These are phyloP conservation scores for Penaeus japonicus DNA, from an alignment of 1,140 invertebrate species.

Conservation along the genomic window DNA sequence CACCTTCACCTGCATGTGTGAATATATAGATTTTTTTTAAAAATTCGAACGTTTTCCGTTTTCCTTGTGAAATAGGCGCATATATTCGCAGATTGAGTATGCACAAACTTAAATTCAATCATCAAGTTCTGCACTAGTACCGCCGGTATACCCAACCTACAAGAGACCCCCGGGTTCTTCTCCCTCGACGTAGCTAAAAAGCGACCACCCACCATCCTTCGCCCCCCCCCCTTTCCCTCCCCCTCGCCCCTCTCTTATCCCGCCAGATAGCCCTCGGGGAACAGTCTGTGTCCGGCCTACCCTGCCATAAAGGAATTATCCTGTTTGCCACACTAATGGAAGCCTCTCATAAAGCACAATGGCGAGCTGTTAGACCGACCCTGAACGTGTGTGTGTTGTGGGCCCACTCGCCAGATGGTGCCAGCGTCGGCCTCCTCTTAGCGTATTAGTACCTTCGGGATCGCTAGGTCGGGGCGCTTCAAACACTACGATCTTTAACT, in stretches of 20 bases:
- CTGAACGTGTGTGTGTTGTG: background rate
- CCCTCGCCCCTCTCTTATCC: background rate
- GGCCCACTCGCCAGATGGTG: background rate
- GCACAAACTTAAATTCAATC: too few relatives aligned
- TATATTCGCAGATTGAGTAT: too few relatives aligned
- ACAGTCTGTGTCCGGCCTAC: background rate
- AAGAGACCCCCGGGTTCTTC: background rate
- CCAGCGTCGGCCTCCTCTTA: background rate
- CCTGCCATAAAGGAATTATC: conserved; percentile 41
- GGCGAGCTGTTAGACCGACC: conserved; percentile 3
- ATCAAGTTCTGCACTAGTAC: too few relatives aligned
- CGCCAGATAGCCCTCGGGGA: background rate
- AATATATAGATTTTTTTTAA: too few relatives aligned
- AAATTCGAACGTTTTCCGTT: too few relatives aligned
- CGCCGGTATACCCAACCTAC: background rate
- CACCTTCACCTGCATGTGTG: too few relatives aligned
- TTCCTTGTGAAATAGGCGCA: too few relatives aligned
- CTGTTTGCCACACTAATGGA: conserved; percentile 48
- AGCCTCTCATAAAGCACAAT: conserved; percentile 45
- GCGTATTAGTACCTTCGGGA: background rate
- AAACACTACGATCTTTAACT: too few relatives aligned
- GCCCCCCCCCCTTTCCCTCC: background rate
- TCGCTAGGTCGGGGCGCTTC: background rate
- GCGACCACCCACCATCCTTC: background rate
- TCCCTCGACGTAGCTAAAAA: background rate